Base-by-base conservation (phyloP, 2,113 vertebrate species). In the Nothoprocta pentlandii region DNA sequence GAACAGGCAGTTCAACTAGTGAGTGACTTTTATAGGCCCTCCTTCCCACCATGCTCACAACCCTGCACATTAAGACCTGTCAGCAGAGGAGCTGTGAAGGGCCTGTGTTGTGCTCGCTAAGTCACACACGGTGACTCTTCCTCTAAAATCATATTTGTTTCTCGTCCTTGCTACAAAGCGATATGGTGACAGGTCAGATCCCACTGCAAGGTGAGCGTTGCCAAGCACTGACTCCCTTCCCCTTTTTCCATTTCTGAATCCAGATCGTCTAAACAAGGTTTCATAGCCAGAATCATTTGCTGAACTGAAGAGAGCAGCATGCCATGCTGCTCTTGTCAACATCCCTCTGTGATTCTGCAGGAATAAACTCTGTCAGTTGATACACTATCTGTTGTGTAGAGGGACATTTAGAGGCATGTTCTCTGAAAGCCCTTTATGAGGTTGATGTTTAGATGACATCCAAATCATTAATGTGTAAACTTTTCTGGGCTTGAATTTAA, bases 401-500 rank as follows among this genome's bases (percentile, higher is more conserved):
- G 14, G 49, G 17, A 74, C 19, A 54, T 77, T 91, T 85, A 25
- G 8, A 93, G 41, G 20, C 6, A 77, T 80, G 77, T 3, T 66
- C 49, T 94, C 34, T 30, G 59, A 59, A 49, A 87, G 87, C 59
- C 74, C 41, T 83, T 85, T 74, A 75, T 56, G 54, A 83, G 30
- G 87, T 66, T 85, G n/a, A 82, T 85, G 70, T 83, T 85, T 23
- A 77, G n/a, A 85, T 74, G 8, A 2, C 4, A 80, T 90, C 71
- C 80, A 36, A 94, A 87, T 87, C 49, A 41, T n/a, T 74, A 12
- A 80, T 80, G 54, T 85, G 63, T 87, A 69, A 90, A 34, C 54
- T 95, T 85, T 91, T 85, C 44, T 87, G 76, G 87, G 70, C 30
- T 77, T 74, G 26, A 83, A 93, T 80, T 94, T 80, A 85, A 78